Percentiles rank a stretch among this genome's conserved stretches.
Conservation (phyloP, 2,797 vertebrate species). For the Melanotaenia trifasciata region DNA sequence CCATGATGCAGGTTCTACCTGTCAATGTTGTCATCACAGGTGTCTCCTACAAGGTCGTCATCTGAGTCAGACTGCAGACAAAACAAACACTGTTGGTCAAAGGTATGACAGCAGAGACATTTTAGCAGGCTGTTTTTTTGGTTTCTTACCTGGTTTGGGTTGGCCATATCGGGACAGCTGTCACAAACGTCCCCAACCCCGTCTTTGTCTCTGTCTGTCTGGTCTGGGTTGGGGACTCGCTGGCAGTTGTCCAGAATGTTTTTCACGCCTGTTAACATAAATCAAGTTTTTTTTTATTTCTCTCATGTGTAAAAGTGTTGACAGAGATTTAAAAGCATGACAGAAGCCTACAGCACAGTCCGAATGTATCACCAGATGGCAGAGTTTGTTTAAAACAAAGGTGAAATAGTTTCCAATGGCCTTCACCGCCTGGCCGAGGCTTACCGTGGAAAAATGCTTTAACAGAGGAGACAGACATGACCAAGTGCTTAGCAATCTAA, state of each 20-base stretch:
- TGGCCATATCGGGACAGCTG: constrained; percentile 92
- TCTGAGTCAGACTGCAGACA: constrained; percentile 91
- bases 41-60: constrained; percentile 95
- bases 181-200: constrained; percentile 96
- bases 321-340: constrained; percentile 16
- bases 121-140: constrained; percentile 1
- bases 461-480: constrained; percentile 76
- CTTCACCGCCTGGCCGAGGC: constrained; percentile 68
- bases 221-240: constrained; percentile 88
- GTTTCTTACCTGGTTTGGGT: constrained; percentile 93
- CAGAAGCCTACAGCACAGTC: constrained; percentile 29
- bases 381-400: constrained; percentile 69
- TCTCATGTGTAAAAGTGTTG: constrained; percentile 8
- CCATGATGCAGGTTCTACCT: constrained; percentile 81
- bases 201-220: constrained; percentile 90
- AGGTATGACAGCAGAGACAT: neutral
- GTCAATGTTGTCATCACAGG: constrained; percentile 97
- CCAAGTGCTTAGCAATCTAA: constrained; percentile 73
- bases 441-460: constrained; percentile 79
- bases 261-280: constrained; percentile 85
- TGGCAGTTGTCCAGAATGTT: constrained; percentile 97
- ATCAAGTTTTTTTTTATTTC: constrained; percentile 2
- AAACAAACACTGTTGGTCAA: constrained; percentile 19
- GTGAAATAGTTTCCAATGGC: constrained; percentile 83
- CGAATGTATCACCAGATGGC: constrained; percentile 75